phyloP scores from a whole-genome alignment of 2,888 invertebrate genomes.

The Cephonodes hylas region DNA sequence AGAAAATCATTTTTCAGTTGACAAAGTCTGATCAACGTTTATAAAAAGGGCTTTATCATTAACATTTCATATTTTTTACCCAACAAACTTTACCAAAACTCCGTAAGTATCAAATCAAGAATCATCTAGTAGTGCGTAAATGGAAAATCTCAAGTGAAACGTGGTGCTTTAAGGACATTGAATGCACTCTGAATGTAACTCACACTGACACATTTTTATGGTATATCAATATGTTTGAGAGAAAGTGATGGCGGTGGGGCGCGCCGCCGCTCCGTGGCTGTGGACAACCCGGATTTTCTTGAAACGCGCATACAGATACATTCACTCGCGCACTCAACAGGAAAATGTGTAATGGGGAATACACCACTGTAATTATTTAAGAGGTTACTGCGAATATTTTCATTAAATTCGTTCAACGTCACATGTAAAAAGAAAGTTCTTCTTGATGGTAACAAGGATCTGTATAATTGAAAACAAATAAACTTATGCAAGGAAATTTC shows the following conservation, averaged over 20 bases:
- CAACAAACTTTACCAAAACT: background rate
- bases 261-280: slow-evolving; percentile 19
- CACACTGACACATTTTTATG: slow-evolving; percentile 35
- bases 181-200: slow-evolving; percentile 19
- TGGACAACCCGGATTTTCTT: slow-evolving; percentile 48
- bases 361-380: background rate
- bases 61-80: too few species aligned
- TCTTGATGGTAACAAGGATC: too few species aligned
- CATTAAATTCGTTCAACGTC: background rate
- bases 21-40: too few species aligned
- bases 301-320: slow-evolving; percentile 44
- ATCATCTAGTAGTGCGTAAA: background rate
- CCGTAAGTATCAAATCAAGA: background rate
- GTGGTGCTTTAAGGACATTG: slow-evolving; percentile 2
- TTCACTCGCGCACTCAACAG: slow-evolving; percentile 32
- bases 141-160: background rate
- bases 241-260: slow-evolving; percentile 47
- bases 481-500: too few species aligned
- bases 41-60: too few species aligned
- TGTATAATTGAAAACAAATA: too few species aligned
- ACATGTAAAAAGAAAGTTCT: too few species aligned
- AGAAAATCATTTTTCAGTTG: too few species aligned
- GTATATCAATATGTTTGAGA: slow-evolving; percentile 45
- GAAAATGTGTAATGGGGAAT: background rate
- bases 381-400: background rate